A percentile compares a stretch with the other conserved stretches of the same genome.
These are phyloP conservation scores for Lophotriccus pileatus DNA, from an alignment of 2,797 vertebrate species.

Conservation along the genomic window DNA sequence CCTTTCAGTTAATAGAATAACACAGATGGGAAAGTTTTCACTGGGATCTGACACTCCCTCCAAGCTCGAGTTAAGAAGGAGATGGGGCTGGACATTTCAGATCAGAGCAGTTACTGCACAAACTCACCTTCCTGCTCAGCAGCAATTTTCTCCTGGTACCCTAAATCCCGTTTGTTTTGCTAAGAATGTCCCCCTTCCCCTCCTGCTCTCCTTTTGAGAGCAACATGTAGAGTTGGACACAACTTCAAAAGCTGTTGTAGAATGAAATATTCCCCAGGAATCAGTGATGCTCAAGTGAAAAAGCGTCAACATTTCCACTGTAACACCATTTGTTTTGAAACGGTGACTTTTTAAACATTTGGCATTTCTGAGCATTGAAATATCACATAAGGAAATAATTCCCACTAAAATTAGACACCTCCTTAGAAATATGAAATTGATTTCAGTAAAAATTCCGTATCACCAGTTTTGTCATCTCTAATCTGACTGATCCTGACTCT, in stretches of 20 bases:
- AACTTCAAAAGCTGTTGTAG: neutral
- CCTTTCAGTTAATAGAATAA: conserved; percentile 76
- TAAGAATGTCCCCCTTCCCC: neutral
- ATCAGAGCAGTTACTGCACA: conserved; percentile 5
- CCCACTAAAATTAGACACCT: neutral
- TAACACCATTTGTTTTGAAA: neutral
- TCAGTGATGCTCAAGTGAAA: neutral
- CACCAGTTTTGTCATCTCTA: neutral
- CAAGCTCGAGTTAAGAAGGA: conserved; percentile 26
- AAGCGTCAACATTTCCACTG: neutral
- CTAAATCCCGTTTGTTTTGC: neutral
- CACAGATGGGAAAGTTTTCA: conserved; percentile 78
- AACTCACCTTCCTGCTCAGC: conserved; percentile 1
- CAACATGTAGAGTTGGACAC: neutral
- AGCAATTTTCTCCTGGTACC: neutral
- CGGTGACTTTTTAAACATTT: neutral
- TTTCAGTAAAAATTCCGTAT: neutral
- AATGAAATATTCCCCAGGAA: neutral
- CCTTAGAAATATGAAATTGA: neutral
- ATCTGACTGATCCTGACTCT: neutral
- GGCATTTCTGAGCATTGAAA: neutral
- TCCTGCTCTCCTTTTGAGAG: neutral
- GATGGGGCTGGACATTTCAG: conserved; percentile 22
- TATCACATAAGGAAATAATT: neutral
- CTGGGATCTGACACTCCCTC: conserved; percentile 32